Evolutionary conservation across 2,888 invertebrate genomes (phyloP).

Genomic region (Hydriomena furcata): DNA sequence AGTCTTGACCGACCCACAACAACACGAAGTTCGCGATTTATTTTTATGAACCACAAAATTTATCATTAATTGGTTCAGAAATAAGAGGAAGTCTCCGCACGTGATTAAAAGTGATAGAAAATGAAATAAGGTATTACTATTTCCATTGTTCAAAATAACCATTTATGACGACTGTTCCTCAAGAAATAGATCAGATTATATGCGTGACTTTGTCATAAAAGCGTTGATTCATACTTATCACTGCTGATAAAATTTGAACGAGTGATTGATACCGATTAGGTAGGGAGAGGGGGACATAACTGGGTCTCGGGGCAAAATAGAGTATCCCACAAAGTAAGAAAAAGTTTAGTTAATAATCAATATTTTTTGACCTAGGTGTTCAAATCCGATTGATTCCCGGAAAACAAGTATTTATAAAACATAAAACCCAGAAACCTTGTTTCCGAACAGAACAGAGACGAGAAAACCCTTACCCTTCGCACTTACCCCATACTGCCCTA

Average conservation of each 20-base stretch:
- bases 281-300: no score
- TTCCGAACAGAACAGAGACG: no score
- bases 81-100: neutral
- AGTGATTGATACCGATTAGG: conserved; percentile 45
- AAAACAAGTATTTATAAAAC: no score
- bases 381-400: no score
- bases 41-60: neutral
- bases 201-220: conserved; percentile 48
- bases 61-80: neutral
- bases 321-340: no score
- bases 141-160: neutral
- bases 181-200: no score
- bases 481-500: no score
- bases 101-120: neutral
- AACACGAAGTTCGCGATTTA: conserved; percentile 4
- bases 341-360: no score
- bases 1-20: conserved; percentile 17
- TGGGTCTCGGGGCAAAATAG: no score
- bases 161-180: neutral
- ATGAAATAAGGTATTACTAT: neutral
- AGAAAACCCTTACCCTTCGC: no score
- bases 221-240: conserved; percentile 57
- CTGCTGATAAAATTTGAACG: conserved; percentile 58
- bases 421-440: no score
- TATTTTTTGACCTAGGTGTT: no score